Evolutionary conservation across 2,113 vertebrate species (phyloP), one percentile per base, ranked within the genome.

Genomic region (Hippocampus zosterae): DNA sequence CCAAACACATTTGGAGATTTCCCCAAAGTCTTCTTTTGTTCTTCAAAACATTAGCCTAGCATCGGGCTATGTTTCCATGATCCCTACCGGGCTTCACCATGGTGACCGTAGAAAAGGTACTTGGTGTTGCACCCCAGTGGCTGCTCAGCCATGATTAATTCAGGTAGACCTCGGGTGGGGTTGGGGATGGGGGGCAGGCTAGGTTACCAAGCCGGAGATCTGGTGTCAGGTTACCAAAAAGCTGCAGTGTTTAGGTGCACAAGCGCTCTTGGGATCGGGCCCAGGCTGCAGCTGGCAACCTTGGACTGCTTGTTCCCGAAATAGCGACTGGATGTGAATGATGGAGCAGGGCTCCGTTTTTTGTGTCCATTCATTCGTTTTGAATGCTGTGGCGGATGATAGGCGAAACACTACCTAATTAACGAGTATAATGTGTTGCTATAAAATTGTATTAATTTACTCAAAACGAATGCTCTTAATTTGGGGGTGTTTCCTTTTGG

Each of bases 61-160:
- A 6, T 68, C n/a, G 29, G 13, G 37, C 60, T n/a, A 2, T 12
- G 21, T 11, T n/a, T 57, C n/a, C 37, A 2, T 78, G n/a, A 55
- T 46, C 63, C 53, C 41, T 42, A 65, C 73, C 50, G 29, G 67
- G 70, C 42, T 75, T 79, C 67, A 75, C 78, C 79, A 75, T 79
- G 73, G 86, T 74, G 82, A 81, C 79, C 68, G 69, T 64, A 8
- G 75, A 80, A 78, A 79, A 78, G 74, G 69, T 82, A 76, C 78
- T 85, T 80, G 80, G 80, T 79, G 81, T 81, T 74, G 41, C 67
- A 70, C 76, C 77, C 77, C 81, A 72, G 77, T 84, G 85, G 82
- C 85, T 74, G 74, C 81, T 87, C 85, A 80, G 81, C 81, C 84
- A 91, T 91, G 84, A 90, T 89, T 91, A 90, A 90, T 91, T 91